Evolutionary conservation across 1,140 invertebrate genomes (phyloP).

Genomic region (Orussus abietinus): DNA sequence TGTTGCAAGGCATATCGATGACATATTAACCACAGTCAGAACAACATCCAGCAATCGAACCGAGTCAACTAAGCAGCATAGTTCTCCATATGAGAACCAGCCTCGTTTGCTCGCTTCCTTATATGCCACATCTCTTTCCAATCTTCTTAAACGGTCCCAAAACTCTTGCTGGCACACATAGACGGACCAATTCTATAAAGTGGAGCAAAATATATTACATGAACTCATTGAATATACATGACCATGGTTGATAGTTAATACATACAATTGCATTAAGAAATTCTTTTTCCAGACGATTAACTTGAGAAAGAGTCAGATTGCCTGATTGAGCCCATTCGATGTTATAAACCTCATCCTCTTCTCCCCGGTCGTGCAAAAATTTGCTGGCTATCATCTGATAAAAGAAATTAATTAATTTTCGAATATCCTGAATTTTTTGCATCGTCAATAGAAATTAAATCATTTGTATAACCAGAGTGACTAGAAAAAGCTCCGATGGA

Average conservation of each 20-base stretch:
- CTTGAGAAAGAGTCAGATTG: conserved; percentile 66
- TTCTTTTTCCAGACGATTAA: conserved; percentile 82
- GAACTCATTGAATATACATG: no score
- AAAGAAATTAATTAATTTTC: conserved; percentile 22
- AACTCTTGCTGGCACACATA: conserved; percentile 70
- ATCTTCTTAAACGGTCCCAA: conserved; percentile 62
- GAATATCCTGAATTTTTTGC: conserved; percentile 1
- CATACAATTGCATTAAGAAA: conserved; percentile 88
- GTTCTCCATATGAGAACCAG: conserved; percentile 83
- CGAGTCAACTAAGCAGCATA: conserved; percentile 61
- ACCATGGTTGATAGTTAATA: conserved; percentile 22
- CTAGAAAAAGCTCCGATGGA: conserved; percentile 86
- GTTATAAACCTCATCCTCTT: conserved; percentile 83
- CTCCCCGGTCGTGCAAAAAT: conserved; percentile 88
- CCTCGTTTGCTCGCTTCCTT: conserved; percentile 69
- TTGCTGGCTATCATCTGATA: conserved; percentile 92
- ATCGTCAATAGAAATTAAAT: conserved; percentile 7
- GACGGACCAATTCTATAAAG: conserved; percentile 77
- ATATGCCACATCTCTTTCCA: conserved; percentile 69
- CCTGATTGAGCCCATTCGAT: conserved; percentile 84
- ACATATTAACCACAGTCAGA: conserved; percentile 59
- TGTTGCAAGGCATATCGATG: conserved; percentile 63
- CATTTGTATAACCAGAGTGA: conserved; percentile 72
- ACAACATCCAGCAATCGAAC: conserved; percentile 53
- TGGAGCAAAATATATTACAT: no score